Evolutionary conservation across 2,797 vertebrate genomes (phyloP), one percentile per base, ranked within the genome.

Genomic region (Meda fulgida): DNA sequence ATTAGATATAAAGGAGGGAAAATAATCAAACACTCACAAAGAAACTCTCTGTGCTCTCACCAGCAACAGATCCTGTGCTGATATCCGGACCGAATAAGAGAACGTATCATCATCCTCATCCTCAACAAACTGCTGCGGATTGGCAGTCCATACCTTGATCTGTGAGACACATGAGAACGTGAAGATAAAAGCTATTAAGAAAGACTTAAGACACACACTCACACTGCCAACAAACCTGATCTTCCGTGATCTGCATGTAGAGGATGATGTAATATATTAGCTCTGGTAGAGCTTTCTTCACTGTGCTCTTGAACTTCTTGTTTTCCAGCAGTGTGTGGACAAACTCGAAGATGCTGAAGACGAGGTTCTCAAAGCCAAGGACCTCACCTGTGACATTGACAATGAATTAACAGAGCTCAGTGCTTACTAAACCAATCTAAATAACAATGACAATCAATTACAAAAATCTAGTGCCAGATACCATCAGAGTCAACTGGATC

Each of bases 161-260:
- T 99, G 87, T 26, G 90, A 67, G 53, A 79, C 66, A 36, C 5
- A 84, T 11, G 14, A 43, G 3, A 70, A 70, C 2, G 6, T 48
- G 23, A 48, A 38, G 19, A 70, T 29, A 16, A 76, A 76, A 58
- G 26, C 46, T 40, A 36, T 11, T 67, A n/a, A 58, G 77, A 69
- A 21, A 43, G 11, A 31, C 73, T 46, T 58, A 18, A 36, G 4
- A 29, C 11, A 23, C 29, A 34, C 26, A 71, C 65, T 34, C 14
- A 80, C n/a, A 43, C 40, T 1, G 0, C 36, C 16, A 29, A 84
- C 90, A 92, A 93, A 99, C 98, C 98, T 99, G 98, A 87, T 99
- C 98, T 89, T 99, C 98, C 0, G 98, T 99, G 94, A 99, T 99
- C 93, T 99, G 98, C 98, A 99, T 99, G 92, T 99, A 99, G 21